phyloP scores from a whole-genome alignment of 2,113 vertebrate species.

The Gnathonemus longibarbis region DNA sequence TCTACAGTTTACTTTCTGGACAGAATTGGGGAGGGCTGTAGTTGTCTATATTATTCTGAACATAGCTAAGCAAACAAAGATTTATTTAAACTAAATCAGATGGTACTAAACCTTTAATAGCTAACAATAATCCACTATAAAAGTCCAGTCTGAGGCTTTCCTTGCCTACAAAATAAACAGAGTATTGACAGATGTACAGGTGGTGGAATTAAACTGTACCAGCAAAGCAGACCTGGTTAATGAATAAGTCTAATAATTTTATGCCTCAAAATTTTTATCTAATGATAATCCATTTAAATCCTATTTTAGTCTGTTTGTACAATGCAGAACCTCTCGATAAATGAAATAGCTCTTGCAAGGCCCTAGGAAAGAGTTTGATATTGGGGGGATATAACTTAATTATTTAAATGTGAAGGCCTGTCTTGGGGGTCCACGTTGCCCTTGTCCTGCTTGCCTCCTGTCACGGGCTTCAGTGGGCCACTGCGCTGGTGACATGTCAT shows the following conservation, averaged over 20 bases:
- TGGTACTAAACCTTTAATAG: not conserved
- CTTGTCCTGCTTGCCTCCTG: not conserved
- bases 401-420: not conserved
- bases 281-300: not conserved
- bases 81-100: not conserved
- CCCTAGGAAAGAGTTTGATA: not conserved
- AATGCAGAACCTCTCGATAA: not conserved
- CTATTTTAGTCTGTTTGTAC: not conserved
- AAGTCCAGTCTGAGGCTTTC: not conserved
- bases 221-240: not conserved
- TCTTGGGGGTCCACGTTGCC: not conserved
- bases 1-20: not conserved
- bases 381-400: not conserved
- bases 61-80: not conserved
- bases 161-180: not conserved
- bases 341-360: not conserved
- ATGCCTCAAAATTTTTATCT: not conserved
- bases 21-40: not conserved
- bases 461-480: not conserved
- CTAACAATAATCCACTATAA: not conserved
- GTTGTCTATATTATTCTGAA: not conserved
- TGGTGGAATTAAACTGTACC: not conserved
- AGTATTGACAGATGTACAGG: not conserved
- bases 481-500: not conserved
- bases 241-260: not conserved